Base-by-base conservation (phyloP, 2,113 vertebrate genomes). In the Eidolon helvum region DNA sequence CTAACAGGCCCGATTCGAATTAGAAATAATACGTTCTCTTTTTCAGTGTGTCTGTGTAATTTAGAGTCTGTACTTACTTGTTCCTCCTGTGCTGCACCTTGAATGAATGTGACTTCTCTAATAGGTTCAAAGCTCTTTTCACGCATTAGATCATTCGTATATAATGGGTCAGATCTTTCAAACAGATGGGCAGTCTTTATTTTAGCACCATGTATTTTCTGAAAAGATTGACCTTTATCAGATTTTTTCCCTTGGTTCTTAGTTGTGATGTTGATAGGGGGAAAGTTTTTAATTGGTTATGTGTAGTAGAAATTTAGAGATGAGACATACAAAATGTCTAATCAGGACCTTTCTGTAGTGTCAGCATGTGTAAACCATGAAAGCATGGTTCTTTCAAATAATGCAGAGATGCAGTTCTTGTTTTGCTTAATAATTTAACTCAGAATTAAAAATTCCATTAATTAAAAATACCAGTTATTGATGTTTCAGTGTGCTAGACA, bases 341-440 rank as follows among this genome's bases (percentile, higher is more conserved):
- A 57, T 61, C 2, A 43, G 24, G 35, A 74, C 35, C 79, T 93
- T 61, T n/a, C 30, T 68, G 2, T 88, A 69, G 75, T 53, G 35
- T 55, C 61, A 87, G 35, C 30, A 78, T 11, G 19, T 82, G 10
- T 80, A 28, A 74, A 57, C 40, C 55, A 30, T 48, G n/a, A 87
- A 95, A 59, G 18, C 63, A 1, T 89, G 50, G 3, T 80, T 85
- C 22, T 84, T 63, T 68, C 28, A 74, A 57, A 35, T 91, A 84
- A 79, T 71, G 72, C 4, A 30, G 45, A 68, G 78, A 74, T 85
- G 15, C 40, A 10, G 9, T 94, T 66, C 21, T 93, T 80, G 35
- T 75, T 68, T 89, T 45, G 30, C 45, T 75, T 89, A 91, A 75
- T 38, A 45, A 75, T 96, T 95, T 93, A 95, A 38, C n/a, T 75